A percentile compares a stretch with the other conserved stretches of the same genome.
Conservation (phyloP, 2,888 invertebrate genomes). For the Desoria tigrina region DNA sequence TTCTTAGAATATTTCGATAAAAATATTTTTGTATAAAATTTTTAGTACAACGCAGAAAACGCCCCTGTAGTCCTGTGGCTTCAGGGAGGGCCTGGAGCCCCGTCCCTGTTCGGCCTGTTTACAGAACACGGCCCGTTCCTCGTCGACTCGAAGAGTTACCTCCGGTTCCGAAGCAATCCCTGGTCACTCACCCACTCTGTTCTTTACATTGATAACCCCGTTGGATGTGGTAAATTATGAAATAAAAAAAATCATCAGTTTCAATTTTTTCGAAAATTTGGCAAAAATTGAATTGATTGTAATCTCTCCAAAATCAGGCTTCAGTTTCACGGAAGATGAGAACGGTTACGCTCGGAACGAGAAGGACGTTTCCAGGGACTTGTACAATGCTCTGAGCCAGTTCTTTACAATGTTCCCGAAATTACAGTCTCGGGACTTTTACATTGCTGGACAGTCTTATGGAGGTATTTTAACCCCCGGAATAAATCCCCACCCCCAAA, state of each 20-base stretch:
- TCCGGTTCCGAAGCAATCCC: conserved; percentile 65
- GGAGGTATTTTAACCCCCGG: conserved; percentile 66
- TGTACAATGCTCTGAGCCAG: conserved; percentile 75
- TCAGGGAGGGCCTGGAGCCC: conserved; percentile 77
- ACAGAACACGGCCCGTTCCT: conserved; percentile 79
- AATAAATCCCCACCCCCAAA: too few species aligned
- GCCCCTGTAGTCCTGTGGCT: conserved; percentile 80
- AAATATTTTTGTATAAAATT: too few species aligned
- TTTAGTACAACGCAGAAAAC: conserved; percentile 52
- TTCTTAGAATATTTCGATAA: too few species aligned
- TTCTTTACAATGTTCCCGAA: conserved; percentile 83
- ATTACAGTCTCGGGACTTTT: conserved; percentile 74
- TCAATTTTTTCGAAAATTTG: too few species aligned
- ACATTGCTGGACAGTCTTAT: conserved; percentile 86
- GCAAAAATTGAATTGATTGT: too few species aligned
- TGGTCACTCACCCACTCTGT: conserved; percentile 79
- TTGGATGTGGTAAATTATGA: conserved; percentile 48
- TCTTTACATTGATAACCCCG: conserved; percentile 67
- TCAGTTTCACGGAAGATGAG: conserved; percentile 78
- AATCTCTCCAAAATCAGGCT: too few species aligned
- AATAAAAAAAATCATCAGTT: neutral
- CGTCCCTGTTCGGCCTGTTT: conserved; percentile 77
- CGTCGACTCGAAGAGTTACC: conserved; percentile 57
- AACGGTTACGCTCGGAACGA: conserved; percentile 78
- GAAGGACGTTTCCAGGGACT: conserved; percentile 74